phyloP scores from a whole-genome alignment of 2,888 invertebrate genomes.

The Eilema caniola region DNA sequence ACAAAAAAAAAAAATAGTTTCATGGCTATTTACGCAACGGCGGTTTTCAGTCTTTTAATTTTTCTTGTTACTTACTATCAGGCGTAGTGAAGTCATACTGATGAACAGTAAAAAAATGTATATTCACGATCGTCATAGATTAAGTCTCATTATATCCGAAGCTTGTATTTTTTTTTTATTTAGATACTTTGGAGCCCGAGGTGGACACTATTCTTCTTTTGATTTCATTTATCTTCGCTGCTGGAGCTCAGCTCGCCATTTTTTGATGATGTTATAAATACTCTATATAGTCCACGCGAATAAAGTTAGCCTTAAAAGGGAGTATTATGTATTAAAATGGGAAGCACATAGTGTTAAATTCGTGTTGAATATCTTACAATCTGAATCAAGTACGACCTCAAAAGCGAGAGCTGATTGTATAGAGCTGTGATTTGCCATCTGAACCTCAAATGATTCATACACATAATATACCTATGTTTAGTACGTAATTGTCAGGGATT shows the following conservation, averaged over 20 bases:
- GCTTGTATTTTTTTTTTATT: too few species aligned
- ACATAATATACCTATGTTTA: background rate
- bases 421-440: background rate
- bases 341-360: background rate
- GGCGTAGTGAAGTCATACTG: too few species aligned
- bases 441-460: background rate
- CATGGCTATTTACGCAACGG: background rate
- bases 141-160: too few species aligned
- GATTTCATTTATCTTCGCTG: too few species aligned
- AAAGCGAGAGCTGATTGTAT: background rate
- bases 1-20: background rate
- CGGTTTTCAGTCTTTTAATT: too few species aligned
- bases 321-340: background rate
- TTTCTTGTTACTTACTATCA: too few species aligned
- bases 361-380: background rate
- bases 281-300: background rate
- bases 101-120: too few species aligned
- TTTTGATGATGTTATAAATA: too few species aligned
- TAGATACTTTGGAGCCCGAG: too few species aligned
- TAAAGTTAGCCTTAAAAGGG: background rate
- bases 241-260: too few species aligned
- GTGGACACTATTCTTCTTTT: too few species aligned
- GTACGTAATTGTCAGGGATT: conserved; percentile 1
- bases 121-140: too few species aligned
- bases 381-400: background rate